A percentile compares a stretch with the other conserved stretches of the same genome.
Evolutionary conservation across 1,140 invertebrate genomes (phyloP).

Genomic region (Drosophila erecta): DNA sequence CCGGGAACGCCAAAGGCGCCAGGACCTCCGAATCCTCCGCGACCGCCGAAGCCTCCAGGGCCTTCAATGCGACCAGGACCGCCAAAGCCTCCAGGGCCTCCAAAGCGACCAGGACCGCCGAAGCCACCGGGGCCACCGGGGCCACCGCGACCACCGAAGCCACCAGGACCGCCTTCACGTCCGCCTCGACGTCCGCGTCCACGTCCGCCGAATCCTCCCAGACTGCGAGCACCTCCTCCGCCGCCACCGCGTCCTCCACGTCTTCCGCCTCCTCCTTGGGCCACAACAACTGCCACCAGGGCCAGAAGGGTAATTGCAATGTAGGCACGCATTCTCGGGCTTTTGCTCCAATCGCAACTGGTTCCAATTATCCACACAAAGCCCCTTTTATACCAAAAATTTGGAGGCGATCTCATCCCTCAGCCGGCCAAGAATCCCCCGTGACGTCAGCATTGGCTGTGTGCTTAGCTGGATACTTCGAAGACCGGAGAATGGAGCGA

Average conservation of each 20-base stretch:
- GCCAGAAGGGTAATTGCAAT: slow-evolving; percentile 39
- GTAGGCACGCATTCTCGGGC: slow-evolving; percentile 42
- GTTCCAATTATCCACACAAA: not conserved
- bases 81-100: not conserved
- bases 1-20: not conserved
- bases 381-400: slow-evolving; percentile 50
- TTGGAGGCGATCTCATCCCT: no score
- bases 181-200: not conserved
- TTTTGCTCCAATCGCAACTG: slow-evolving; percentile 16
- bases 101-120: not conserved
- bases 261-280: slow-evolving; percentile 39
- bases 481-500: slow-evolving; percentile 10
- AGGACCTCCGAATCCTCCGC: not conserved
- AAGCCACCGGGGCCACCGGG: not conserved
- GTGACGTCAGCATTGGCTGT: slow-evolving; percentile 21
- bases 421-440: slow-evolving; percentile 11
- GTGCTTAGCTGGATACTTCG: slow-evolving; percentile 46
- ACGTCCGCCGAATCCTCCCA: slow-evolving; percentile 6
- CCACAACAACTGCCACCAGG: slow-evolving; percentile 47
- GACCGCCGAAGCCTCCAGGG: not conserved
- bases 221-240: not conserved
- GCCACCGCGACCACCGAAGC: not conserved
- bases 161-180: no score
- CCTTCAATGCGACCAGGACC: not conserved
- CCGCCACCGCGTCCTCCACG: slow-evolving; percentile 9